These are phyloP conservation scores for Graptemys geographica DNA, from an alignment of 2,797 vertebrate species.

Conservation along the genomic window DNA sequence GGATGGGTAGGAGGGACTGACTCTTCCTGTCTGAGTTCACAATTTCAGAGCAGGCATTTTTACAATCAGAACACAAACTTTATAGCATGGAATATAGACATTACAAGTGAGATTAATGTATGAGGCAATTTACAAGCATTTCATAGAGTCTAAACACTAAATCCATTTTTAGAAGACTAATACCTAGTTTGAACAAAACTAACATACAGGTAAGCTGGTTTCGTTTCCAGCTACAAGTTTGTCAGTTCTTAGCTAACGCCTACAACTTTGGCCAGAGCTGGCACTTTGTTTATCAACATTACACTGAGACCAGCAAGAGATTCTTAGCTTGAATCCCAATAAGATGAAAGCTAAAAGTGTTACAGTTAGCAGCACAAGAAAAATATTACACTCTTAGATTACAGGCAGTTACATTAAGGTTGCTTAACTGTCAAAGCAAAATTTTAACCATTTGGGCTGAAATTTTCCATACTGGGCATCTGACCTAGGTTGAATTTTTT, in stretches of 20 bases:
- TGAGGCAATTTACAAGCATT: neutral
- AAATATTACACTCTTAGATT: constrained; percentile 31
- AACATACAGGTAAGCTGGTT: neutral
- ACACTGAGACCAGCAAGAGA: neutral
- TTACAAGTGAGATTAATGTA: neutral
- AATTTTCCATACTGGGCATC: constrained; percentile 20
- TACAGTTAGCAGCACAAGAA: constrained; percentile 9
- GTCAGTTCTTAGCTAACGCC: neutral
- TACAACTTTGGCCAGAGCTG: neutral
- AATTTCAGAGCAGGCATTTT: neutral
- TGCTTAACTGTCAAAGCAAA: constrained; percentile 25
- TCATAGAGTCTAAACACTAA: neutral
- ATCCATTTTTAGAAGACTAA: neutral
- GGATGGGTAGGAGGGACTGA: no score
- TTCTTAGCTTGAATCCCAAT: neutral
- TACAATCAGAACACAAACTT: neutral
- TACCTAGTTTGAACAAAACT: neutral
- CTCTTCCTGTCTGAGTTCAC: neutral
- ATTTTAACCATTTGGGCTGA: neutral
- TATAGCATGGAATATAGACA: neutral
- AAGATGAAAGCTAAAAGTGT: neutral
- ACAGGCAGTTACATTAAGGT: constrained; percentile 14
- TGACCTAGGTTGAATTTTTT: neutral
- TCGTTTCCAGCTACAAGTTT: neutral
- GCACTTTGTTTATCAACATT: neutral